phyloP scores from a whole-genome alignment of 2,888 invertebrate genomes.

The Tridacna gigas region DNA sequence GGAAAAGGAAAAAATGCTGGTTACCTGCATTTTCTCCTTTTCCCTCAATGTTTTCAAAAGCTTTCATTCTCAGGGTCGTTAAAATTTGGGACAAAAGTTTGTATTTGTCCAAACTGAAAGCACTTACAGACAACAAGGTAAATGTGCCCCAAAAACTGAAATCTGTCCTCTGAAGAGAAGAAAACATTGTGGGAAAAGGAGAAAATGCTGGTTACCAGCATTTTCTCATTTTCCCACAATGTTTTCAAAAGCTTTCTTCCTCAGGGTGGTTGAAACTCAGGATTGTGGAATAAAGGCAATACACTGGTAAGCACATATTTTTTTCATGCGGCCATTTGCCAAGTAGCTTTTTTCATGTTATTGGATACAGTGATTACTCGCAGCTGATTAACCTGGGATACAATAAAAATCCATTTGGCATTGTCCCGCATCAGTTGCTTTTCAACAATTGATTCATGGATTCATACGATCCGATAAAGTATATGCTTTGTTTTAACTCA shows the following conservation, averaged over 20 bases:
- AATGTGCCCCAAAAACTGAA: neutral
- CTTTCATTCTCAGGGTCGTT: too few relatives aligned
- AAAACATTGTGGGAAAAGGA: neutral
- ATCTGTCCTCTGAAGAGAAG: neutral
- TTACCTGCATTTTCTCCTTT: too few relatives aligned
- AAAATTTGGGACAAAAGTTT: too few relatives aligned
- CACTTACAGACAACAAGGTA: too few relatives aligned
- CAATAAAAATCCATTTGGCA: conserved; percentile 18
- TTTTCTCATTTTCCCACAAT: neutral
- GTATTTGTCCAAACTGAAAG: too few relatives aligned
- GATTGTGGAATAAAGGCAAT: too few relatives aligned
- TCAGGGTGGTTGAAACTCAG: too few relatives aligned
- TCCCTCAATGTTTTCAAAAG: too few relatives aligned
- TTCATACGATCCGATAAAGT: neutral
- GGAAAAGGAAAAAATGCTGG: too few relatives aligned
- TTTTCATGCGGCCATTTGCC: too few relatives aligned
- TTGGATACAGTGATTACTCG: conserved; percentile 12
- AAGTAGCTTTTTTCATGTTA: conserved; percentile 7
- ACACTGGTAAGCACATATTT: too few relatives aligned
- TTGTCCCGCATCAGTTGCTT: conserved; percentile 4
- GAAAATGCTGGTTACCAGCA: neutral
- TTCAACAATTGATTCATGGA: conserved; percentile 12
- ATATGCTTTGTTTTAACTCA: neutral
- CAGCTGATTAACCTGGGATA: conserved; percentile 17
- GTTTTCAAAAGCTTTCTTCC: neutral